Conservation (phyloP, 2,113 vertebrate species). For the Dasyornis broadbenti region DNA sequence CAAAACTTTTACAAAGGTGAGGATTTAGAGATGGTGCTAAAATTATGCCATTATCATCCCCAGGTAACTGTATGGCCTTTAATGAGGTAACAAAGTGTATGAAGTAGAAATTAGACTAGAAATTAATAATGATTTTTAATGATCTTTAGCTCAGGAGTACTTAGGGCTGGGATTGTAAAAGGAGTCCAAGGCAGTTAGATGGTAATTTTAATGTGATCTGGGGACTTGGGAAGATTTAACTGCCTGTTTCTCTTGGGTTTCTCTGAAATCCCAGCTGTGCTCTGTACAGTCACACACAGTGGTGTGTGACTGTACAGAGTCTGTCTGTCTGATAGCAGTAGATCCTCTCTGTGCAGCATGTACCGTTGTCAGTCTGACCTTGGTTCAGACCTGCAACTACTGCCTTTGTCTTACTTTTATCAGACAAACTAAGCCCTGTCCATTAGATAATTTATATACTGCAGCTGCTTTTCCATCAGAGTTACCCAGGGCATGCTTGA, state of each 20-base stretch:
- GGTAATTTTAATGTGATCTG: background rate
- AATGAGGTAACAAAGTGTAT: background rate
- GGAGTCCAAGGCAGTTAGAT: background rate
- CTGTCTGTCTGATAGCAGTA: background rate
- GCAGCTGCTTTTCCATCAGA: background rate
- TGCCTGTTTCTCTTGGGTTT: background rate
- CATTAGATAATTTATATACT: background rate
- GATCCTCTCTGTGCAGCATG: background rate
- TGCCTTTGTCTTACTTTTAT: background rate
- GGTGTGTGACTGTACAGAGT: too few species aligned
- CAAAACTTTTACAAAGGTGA: background rate
- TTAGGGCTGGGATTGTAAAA: background rate
- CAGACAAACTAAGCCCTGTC: background rate
- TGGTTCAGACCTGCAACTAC: background rate
- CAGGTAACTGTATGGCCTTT: background rate
- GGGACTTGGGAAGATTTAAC: background rate
- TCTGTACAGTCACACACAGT: background rate
- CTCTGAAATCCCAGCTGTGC: background rate
- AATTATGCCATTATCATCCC: background rate
- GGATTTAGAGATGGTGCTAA: background rate
- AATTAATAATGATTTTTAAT: background rate
- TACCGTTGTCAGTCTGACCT: background rate
- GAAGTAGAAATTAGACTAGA: background rate
- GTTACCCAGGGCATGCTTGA: background rate
- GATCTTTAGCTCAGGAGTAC: background rate